A percentile compares a stretch with the other conserved stretches of the same genome.
phyloP scores from a whole-genome alignment of 2,113 vertebrate species.

The Triplophysa rosa region DNA sequence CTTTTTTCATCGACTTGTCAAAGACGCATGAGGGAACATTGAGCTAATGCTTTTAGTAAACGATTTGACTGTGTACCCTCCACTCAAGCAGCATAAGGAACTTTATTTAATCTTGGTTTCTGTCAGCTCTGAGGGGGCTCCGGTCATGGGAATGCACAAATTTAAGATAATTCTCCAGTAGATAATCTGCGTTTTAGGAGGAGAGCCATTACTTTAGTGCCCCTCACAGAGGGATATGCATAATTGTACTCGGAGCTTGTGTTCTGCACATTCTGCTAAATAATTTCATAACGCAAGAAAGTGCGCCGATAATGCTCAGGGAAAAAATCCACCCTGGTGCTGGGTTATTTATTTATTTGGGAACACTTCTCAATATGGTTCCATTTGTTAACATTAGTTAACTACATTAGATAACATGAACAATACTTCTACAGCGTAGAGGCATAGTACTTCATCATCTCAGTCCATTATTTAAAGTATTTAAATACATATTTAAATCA shows the following conservation, averaged over 20 bases:
- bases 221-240: conserved; percentile 66
- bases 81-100: conserved; percentile 4
- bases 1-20: conserved; percentile 43
- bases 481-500: too few relatives aligned
- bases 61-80: conserved; percentile 14
- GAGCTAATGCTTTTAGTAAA: conserved; percentile 49
- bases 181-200: conserved; percentile 65
- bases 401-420: too few relatives aligned
- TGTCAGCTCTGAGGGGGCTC: conserved; percentile 50
- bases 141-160: conserved; percentile 39
- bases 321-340: conserved; percentile 1
- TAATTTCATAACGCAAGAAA: conserved; percentile 67
- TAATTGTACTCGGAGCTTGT: conserved; percentile 73
- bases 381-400: too few relatives aligned
- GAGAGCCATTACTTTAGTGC: conserved; percentile 73
- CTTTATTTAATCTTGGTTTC: conserved; percentile 33
- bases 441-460: too few relatives aligned
- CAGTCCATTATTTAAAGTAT: too few relatives aligned
- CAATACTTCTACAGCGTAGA: too few relatives aligned
- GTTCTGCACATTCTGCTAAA: conserved; percentile 69
- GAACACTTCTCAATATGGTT: background rate
- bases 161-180: conserved; percentile 56
- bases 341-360: too few relatives aligned
- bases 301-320: conserved; percentile 48
- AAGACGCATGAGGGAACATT: conserved; percentile 52